Conservation (phyloP, 2,113 vertebrate species). For the Macquaria ambigua region DNA sequence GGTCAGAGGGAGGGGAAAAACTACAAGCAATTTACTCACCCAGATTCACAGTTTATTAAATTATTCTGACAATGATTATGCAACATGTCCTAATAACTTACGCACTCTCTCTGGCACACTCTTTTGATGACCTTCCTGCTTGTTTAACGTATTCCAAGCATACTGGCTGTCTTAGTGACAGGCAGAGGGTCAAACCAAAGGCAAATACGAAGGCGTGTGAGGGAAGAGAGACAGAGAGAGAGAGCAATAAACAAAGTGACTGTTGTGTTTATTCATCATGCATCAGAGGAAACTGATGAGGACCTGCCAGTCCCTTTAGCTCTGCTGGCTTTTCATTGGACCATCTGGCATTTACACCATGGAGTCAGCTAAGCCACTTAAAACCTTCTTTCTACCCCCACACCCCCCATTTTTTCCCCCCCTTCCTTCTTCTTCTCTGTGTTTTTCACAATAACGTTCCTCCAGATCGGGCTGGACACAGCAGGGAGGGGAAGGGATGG, state of each 20-base stretch:
- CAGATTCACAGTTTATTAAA: conserved; percentile 44
- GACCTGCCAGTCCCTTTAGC: conserved; percentile 66
- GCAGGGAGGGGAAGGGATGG: conserved; percentile 33
- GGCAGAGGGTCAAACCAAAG: conserved; percentile 62
- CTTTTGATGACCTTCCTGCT: conserved; percentile 34
- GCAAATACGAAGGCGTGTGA: conserved; percentile 34
- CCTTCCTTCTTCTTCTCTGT: conserved; percentile 18
- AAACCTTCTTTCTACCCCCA: conserved; percentile 42
- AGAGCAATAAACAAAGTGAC: conserved; percentile 52
- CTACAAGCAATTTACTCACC: conserved; percentile 27
- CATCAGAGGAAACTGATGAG: conserved; percentile 60
- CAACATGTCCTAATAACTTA: conserved; percentile 49
- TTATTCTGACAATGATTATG: conserved; percentile 55
- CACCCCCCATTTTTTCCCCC: not conserved
- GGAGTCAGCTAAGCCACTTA: conserved; percentile 60
- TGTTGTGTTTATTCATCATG: conserved; percentile 68
- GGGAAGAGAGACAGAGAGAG: conserved; percentile 23
- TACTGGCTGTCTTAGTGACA: conserved; percentile 40
- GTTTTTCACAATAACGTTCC: conserved; percentile 39
- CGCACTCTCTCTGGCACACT: conserved; percentile 12
- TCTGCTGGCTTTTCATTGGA: conserved; percentile 63
- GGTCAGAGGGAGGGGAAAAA: conserved; percentile 12
- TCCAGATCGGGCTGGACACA: conserved; percentile 56
- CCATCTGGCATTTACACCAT: conserved; percentile 71
- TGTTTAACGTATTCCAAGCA: conserved; percentile 42